Base-by-base conservation (phyloP, 2,797 vertebrate genomes). In the Anomalospiza imberbis region DNA sequence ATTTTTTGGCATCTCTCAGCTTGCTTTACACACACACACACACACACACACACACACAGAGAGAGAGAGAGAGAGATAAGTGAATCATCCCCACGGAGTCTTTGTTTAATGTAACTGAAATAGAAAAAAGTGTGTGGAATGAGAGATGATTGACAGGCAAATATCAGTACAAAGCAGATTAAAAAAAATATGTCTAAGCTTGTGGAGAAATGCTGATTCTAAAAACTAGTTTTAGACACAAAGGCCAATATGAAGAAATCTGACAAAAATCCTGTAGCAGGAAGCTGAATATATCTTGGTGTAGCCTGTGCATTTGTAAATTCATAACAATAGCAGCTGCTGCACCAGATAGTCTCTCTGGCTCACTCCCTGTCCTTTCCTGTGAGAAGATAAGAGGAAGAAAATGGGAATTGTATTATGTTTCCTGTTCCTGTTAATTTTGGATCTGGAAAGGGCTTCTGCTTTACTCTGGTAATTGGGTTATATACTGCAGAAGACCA, bases 341-440 rank as follows among this genome's bases (percentile, higher is more conserved):
- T 72, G 51, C 47, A 75, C 28, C n/a, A 89, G 51, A 36, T 73
- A 50, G 26, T 60, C 36, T 61, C 60, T 38, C n/a, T 62, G 45
- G 17, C 65, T 86, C 36, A 62, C 63, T 62, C 51, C 10, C 26
- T 93, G 24, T 68, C 12, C 31, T 65, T 85, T 85, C 34, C 54
- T 68, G 26, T 57, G 45, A 44, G 48, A 71, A 76, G 72, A 57
- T 21, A 57, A 90, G 62, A 65, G n/a, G 17, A 85, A 91, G 44
- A 81, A 89, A 92, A 83, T 18, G 61, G 50, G 65, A 88, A 88
- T 70, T 83, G 26, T 66, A 72, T 85, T 86, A 55, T 0, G 2
- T 84, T 89, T 93, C 78, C 85, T 93, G 45, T 83, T 89, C 47
- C 67, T 86, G 65, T 54, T 89, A 32, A 57, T 89, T 88, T 62